These are phyloP conservation scores for Campaea margaritaria DNA, from an alignment of 2,888 invertebrate species.

Conservation along the genomic window DNA sequence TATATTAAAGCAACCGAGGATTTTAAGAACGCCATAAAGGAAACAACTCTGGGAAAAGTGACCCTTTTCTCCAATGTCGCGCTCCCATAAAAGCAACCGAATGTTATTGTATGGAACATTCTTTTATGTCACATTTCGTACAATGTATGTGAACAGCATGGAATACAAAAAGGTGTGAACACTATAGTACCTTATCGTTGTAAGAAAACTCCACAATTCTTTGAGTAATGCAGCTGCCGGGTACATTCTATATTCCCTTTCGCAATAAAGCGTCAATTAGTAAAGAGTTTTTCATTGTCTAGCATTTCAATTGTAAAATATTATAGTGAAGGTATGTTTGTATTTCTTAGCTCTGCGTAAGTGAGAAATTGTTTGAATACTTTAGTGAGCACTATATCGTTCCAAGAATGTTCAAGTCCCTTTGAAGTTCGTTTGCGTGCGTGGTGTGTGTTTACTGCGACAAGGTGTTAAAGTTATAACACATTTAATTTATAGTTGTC, in stretches of 20 bases:
- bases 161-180: neutral
- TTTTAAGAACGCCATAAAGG: conserved; percentile 1
- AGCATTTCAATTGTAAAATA: no score
- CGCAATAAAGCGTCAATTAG: no score
- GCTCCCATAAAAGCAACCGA: conserved; percentile 2
- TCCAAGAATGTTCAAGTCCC: no score
- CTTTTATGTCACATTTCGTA: conserved; percentile 14
- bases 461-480: neutral
- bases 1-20: conserved; percentile 2
- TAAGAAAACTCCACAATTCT: neutral
- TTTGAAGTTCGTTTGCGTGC: no score
- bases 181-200: conserved; percentile 2
- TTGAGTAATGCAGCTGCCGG: neutral
- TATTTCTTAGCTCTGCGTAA: no score
- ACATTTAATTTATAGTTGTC: neutral
- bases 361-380: no score
- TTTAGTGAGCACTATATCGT: no score
- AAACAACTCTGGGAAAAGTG: conserved; percentile 16
- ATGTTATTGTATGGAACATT: conserved; percentile 5
- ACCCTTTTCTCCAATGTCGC: conserved; percentile 16
- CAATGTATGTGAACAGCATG: conserved; percentile 2
- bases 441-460: neutral
- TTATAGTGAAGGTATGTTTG: no score
- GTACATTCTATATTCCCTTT: no score
- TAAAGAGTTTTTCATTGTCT: no score